Evolutionary conservation across 2,113 vertebrate species (phyloP), one percentile per base, ranked within the genome.

Genomic region (Thamnaconus septentrionalis): DNA sequence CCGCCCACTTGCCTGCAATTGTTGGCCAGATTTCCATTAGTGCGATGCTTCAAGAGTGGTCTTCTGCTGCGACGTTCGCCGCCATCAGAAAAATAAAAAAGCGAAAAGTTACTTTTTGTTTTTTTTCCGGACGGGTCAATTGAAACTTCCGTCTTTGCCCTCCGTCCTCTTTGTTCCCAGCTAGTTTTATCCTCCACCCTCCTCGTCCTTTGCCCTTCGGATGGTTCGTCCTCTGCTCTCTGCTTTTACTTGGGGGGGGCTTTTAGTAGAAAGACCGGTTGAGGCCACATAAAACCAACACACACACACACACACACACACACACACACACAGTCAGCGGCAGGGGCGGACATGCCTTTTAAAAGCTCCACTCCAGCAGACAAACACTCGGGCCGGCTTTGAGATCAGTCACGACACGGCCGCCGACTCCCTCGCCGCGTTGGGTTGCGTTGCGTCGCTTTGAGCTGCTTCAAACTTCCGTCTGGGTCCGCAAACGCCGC

Each of bases 351-450:
- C 45, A 50, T 50, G 41, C 56, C 59, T 69, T 31, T 56, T 72
- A 76, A 84, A 81, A 45, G 7, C 67, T 65, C 78, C 84, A 60
- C 82, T 82, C 56, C 68, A 69, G 58, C 57, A 64, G 55, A 61
- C 64, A 64, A 64, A 68, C 64, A 73, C 18, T 31, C 18, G 18
- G 18, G 18, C 18, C 18, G 18, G 18, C 65, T 77, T 56, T 75
- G 2, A 55, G 60, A 64, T 84, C 75, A 77, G 84, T 85, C 82
- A 85, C 80, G 73, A 85, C 82, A 78, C 68, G 59, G 71, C 72
- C 65, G 63, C 65, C 60, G 58, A 54, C 74, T 64, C 67, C 61
- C 76, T 53, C 52, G 41, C 61, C 58, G 8, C 40, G 54, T 41
- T 71, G 42, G 7, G 60, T 72, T 31, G 18, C 18, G 18, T 31